Evolutionary conservation across 2,113 vertebrate species (phyloP).

Genomic region (Scomber scombrus): DNA sequence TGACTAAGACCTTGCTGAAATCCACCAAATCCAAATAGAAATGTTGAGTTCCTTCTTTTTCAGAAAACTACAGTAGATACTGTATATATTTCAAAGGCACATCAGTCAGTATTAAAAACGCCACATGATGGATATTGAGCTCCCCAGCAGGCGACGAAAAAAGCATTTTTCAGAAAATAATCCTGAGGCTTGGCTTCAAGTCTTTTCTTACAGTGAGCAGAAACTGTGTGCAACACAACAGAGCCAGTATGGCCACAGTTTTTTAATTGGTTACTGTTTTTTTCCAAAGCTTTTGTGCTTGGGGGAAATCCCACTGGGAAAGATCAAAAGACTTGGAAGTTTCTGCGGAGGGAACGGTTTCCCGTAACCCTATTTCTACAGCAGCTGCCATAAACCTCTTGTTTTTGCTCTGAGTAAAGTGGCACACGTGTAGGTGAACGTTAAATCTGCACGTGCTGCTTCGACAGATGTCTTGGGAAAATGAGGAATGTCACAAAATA

Average conservation of each 20-base stretch:
- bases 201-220: slow-evolving; percentile 41
- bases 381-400: slow-evolving; percentile 3
- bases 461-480: neutral
- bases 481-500: neutral
- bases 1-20: slow-evolving; percentile 51
- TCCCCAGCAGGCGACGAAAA: slow-evolving; percentile 30
- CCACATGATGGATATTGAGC: slow-evolving; percentile 29
- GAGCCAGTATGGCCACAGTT: slow-evolving; percentile 19
- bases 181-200: slow-evolving; percentile 7
- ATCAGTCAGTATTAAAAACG: slow-evolving; percentile 42
- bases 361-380: slow-evolving; percentile 22
- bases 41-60: slow-evolving; percentile 10
- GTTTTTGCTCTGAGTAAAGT: neutral
- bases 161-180: slow-evolving; percentile 34
- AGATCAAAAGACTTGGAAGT: slow-evolving; percentile 51
- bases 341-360: slow-evolving; percentile 50
- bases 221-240: slow-evolving; percentile 32
- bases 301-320: slow-evolving; percentile 45
- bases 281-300: slow-evolving; percentile 34
- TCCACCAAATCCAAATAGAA: slow-evolving; percentile 51
- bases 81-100: slow-evolving; percentile 35
- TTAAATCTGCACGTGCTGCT: neutral
- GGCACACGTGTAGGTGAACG: neutral
- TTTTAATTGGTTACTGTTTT: slow-evolving; percentile 65
- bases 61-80: slow-evolving; percentile 18